These are phyloP conservation scores for Scomber scombrus DNA, from an alignment of 2,113 vertebrate species.

Conservation along the genomic window DNA sequence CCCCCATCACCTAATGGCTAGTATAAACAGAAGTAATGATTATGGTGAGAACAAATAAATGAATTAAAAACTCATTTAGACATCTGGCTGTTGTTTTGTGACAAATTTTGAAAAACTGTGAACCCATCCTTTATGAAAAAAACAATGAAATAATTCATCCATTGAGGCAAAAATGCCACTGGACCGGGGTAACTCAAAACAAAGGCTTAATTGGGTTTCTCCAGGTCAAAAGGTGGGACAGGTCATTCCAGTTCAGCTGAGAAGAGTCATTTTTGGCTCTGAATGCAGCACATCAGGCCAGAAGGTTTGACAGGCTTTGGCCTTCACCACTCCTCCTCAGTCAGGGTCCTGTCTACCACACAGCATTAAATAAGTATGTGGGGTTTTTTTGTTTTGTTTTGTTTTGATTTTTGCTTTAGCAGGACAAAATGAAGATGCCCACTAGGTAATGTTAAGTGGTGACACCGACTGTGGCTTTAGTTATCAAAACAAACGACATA, in stretches of 20 bases:
- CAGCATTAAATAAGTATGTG: background rate
- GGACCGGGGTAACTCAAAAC: background rate
- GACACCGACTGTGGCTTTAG: background rate
- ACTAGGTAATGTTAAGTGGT: background rate
- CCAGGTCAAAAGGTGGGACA: slow-evolving; percentile 21
- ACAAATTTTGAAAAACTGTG: too few relatives aligned
- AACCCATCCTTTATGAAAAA: too few relatives aligned
- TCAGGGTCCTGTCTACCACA: background rate
- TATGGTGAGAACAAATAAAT: too few relatives aligned
- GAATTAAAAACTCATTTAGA: too few relatives aligned
- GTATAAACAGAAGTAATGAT: too few relatives aligned
- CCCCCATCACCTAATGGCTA: too few relatives aligned
- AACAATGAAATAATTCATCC: too few relatives aligned
- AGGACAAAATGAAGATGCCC: slow-evolving; percentile 2
- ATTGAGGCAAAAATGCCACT: too few relatives aligned
- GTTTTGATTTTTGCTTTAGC: background rate
- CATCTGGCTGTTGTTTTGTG: too few relatives aligned
- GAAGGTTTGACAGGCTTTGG: slow-evolving; percentile 34
- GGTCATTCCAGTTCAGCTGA: slow-evolving; percentile 29
- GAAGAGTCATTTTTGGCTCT: background rate
- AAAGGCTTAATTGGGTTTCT: background rate
- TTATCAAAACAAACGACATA: background rate
- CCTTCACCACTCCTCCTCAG: background rate
- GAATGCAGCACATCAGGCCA: background rate
- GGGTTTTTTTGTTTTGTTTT: too few relatives aligned